A percentile compares a stretch with the other conserved stretches of the same genome.
phyloP scores from a whole-genome alignment of 35 echinoderm and acorn worm genomes.

The Acanthaster planci region DNA sequence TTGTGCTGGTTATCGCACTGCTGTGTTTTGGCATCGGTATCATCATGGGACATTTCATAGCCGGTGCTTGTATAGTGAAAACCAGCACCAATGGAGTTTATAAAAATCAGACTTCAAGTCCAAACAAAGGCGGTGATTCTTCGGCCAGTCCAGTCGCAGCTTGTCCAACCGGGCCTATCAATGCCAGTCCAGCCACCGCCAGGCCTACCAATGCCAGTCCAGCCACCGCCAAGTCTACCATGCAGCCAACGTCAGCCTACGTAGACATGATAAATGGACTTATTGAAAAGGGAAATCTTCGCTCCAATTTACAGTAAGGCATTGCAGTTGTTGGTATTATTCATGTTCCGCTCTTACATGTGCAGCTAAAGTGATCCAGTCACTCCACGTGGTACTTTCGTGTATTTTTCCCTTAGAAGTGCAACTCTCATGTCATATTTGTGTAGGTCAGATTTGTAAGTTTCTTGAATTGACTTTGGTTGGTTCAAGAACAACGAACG shows the following conservation, averaged over 20 bases:
- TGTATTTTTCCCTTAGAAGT: too few relatives aligned
- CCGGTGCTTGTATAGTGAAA: not conserved
- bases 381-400: too few relatives aligned
- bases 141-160: not conserved
- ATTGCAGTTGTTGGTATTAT: too few relatives aligned
- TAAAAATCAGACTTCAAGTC: not conserved
- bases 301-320: not conserved
- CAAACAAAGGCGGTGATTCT: too few relatives aligned
- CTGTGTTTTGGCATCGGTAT: conserved; percentile 50
- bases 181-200: not conserved
- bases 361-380: too few relatives aligned
- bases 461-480: too few relatives aligned
- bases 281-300: not conserved
- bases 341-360: too few relatives aligned
- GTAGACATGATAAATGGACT: conserved; percentile 2
- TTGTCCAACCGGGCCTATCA: not conserved
- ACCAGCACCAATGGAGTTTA: not conserved
- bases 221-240: not conserved
- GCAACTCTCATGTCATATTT: too few relatives aligned
- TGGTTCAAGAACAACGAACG: too few relatives aligned
- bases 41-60: conserved; percentile 51
- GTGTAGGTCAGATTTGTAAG: too few relatives aligned
- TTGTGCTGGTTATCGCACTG: conserved; percentile 40
- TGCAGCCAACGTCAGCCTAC: not conserved
- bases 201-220: too few relatives aligned